phyloP scores from a whole-genome alignment of 2,888 invertebrate species.

The Orthosia gothica region DNA sequence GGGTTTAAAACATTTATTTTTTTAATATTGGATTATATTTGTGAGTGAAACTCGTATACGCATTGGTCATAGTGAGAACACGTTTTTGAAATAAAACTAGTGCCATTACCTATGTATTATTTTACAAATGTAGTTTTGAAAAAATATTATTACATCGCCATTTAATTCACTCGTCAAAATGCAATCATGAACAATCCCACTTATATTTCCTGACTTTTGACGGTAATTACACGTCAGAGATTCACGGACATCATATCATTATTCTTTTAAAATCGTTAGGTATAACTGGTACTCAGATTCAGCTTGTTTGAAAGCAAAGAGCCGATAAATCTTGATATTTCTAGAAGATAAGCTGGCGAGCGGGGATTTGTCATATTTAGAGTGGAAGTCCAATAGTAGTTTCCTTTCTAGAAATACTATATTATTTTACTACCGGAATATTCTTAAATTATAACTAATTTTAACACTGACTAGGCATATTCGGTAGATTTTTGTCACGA shows the following conservation, averaged over 20 bases:
- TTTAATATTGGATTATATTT: conserved; percentile 4
- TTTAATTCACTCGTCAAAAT: neutral
- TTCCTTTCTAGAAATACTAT: neutral
- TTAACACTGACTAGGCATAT: conserved; percentile 5
- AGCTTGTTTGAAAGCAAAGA: neutral
- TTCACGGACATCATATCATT: neutral
- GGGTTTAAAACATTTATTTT: conserved; percentile 20
- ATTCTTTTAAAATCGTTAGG: neutral
- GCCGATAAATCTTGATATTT: neutral
- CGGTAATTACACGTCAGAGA: neutral
- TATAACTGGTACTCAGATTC: neutral
- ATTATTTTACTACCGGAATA: neutral
- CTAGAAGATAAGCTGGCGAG: neutral
- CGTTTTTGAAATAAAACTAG: neutral
- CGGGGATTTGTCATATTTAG: neutral
- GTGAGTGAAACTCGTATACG: conserved; percentile 12
- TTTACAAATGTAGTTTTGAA: conserved; percentile 7
- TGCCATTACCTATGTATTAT: neutral
- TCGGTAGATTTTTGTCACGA: conserved; percentile 7
- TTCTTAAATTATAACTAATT: conserved; percentile 11
- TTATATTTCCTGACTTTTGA: neutral
- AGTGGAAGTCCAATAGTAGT: neutral
- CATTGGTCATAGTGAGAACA: conserved; percentile 32
- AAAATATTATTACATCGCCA: neutral
- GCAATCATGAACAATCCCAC: neutral